phyloP scores from a whole-genome alignment of 2,113 vertebrate genomes.

The Raja brachyura region DNA sequence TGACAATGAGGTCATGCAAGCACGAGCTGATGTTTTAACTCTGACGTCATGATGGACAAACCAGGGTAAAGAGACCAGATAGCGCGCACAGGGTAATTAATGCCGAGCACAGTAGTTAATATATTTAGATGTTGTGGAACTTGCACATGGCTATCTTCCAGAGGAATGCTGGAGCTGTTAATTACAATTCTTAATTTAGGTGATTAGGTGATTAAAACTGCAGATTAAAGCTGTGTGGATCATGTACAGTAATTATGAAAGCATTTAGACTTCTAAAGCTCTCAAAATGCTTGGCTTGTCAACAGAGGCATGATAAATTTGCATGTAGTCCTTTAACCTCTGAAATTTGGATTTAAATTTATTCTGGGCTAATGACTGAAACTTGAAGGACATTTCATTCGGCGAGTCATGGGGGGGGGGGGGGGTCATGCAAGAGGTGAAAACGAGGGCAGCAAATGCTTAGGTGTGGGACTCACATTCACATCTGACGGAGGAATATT shows the following conservation, averaged over 20 bases:
- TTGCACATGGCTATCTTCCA: constrained; percentile 19
- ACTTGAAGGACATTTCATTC: neutral
- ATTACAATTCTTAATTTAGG: constrained; percentile 37
- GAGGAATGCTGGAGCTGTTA: constrained; percentile 21
- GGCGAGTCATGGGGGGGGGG: too few species aligned
- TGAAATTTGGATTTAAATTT: constrained; percentile 3
- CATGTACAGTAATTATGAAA: constrained; percentile 30
- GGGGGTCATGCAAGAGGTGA: neutral
- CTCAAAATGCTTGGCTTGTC: constrained; percentile 14
- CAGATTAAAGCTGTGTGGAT: constrained; percentile 28
- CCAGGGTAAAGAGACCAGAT: neutral
- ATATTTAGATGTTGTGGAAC: constrained; percentile 35
- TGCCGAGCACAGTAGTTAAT: constrained; percentile 21
- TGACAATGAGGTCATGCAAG: neutral
- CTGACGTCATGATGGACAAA: constrained; percentile 1
- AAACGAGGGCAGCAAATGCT: neutral
- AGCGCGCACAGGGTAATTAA: constrained; percentile 24
- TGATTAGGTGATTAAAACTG: constrained; percentile 36
- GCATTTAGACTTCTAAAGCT: constrained; percentile 32
- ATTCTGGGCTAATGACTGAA: too few species aligned
- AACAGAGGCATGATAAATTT: constrained; percentile 24
- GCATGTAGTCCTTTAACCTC: neutral
- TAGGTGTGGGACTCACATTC: neutral
- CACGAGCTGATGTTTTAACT: neutral
- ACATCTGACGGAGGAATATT: neutral